Evolutionary conservation across 2,888 invertebrate genomes (phyloP), one percentile per base, ranked within the genome.

Genomic region (Tiliacea aurago): DNA sequence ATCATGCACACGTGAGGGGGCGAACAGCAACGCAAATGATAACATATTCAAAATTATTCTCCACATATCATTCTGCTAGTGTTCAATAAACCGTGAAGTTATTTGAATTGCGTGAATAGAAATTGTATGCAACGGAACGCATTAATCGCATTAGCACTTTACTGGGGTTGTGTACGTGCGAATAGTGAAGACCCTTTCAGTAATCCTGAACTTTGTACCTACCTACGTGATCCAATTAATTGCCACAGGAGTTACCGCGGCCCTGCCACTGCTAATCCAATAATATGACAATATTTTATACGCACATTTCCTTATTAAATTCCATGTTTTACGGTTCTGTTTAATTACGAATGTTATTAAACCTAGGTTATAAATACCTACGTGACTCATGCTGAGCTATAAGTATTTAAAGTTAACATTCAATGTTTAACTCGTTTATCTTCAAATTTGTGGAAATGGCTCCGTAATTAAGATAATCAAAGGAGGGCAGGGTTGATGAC

Each of bases 11-110:
- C 90, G 90, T 91, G 88, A 85, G 20, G 82, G 78, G 68, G 78
- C 83, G 86, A 86, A 89, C 84, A 84, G 84, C 88, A 81, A 90
- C 88, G 83, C 81, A 85, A 85, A 89, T 89, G 91, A 89, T 91
- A 91, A 92, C 76, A 90, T 91, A 92, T 92, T 91, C 89, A 90
- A 90, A 89, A 91, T 90, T 90, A 92, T 92, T 92, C 91, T 84
- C 83, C 84, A 86, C 91, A 87, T 91, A 91, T 91, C 90, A 91
- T 93, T 91, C 89, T 87, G 84, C 86, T 84, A 70, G 65, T 93
- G 93, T 89, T 93, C 91, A 94, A 92, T 94, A 92, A 91, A 91
- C 92, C 92, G 93, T 92, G 91, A 93, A 93, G 93, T 90, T 94
- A 94, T 94, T 93, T 89, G 91, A 90, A 91, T 93, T 91, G 93